These are phyloP conservation scores for Pachypsylla venusta DNA, from an alignment of 1,140 invertebrate species.

Conservation along the genomic window DNA sequence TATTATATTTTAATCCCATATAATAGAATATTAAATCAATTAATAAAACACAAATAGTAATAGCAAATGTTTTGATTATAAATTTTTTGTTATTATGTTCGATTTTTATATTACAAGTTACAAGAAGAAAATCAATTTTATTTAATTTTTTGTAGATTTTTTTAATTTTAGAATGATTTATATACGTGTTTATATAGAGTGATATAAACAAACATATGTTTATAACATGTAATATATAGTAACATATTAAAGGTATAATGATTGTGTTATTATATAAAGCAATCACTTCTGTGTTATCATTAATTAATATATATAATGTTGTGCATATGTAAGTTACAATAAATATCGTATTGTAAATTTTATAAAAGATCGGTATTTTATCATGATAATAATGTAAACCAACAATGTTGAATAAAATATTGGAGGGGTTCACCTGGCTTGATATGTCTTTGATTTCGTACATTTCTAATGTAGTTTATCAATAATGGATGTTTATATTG, in stretches of 20 bases:
- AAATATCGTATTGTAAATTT: background rate
- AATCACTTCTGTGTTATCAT: background rate
- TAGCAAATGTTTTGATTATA: background rate
- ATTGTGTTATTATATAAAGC: background rate
- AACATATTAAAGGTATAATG: conserved; percentile 3
- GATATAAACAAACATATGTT: background rate
- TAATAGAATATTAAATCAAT: background rate
- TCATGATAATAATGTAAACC: background rate
- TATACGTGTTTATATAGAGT: conserved; percentile 3
- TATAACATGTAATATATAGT: background rate
- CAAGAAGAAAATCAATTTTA: background rate
- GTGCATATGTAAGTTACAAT: background rate
- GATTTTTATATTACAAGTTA: background rate
- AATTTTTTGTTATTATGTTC: background rate
- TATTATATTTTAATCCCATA: background rate
- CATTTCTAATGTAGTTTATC: no score
- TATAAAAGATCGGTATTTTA: background rate
- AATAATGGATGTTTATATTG: no score
- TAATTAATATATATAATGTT: background rate
- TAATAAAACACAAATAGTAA: background rate
- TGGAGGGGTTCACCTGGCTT: background rate
- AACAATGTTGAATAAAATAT: background rate
- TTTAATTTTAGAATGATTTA: background rate
- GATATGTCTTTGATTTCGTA: background rate
- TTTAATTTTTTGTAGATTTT: conserved; percentile 8